Evolutionary conservation across 2,888 invertebrate species (phyloP), one percentile per base, ranked within the genome.

Genomic region (Apamea anceps): DNA sequence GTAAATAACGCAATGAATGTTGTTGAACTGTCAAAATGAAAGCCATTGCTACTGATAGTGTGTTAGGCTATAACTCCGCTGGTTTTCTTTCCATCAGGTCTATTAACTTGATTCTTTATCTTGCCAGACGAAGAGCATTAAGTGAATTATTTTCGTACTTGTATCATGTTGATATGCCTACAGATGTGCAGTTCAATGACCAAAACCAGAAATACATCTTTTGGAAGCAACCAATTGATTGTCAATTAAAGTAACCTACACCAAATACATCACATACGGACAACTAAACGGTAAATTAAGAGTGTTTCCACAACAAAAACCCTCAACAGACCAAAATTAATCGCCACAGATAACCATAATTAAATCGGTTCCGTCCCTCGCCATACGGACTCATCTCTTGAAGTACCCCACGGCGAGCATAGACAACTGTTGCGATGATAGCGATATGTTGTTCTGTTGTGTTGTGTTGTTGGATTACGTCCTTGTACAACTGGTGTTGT

Each of bases 351-450:
- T 93, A 94, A 91, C 91, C 90, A 91, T 93, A 93, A 94, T 93
- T 90, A 91, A 93, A 93, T 93, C 89, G 76, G 85, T 51, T 82
- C 57, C 81, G 81, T 87, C 86, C 89, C 88, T 83, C 91, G 93
- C 91, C 94, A 93, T 94, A 93, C 89, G 93, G 93, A 63, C 68
- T 8, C 85, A 60, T 80, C 78, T 81, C 85, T 84, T 72, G 84
- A 73, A 73, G 72, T 74, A 70, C 79, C 82, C 84, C 79, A 57
- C n/a, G 78, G 74, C 75, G 82, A 32, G 48, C 76, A 48, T 72
- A 72, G 88, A 92, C 95, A 95, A 95, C 95, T 95, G 95, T 95
- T 94, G 85, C 91, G 92, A 91, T 90, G 92, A 90, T 90, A 94
- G 90, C 90, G 94, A 94, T 94, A 94, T 91, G 80, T 75, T 80